These are phyloP conservation scores for Chelmon rostratus DNA, from an alignment of 2,797 vertebrate genomes.

Conservation along the genomic window DNA sequence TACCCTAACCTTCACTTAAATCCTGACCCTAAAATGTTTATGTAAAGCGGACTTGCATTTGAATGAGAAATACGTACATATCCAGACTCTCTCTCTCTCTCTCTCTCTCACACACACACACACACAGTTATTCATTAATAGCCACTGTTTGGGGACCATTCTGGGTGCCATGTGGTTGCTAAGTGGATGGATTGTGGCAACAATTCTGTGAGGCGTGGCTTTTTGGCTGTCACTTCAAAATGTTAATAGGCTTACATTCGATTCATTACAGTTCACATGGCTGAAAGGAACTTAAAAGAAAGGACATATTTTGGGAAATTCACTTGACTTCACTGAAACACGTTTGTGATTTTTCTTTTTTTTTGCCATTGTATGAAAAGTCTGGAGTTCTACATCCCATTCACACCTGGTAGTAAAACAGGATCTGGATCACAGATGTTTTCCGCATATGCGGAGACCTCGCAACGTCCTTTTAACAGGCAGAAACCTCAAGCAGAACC, in stretches of 20 bases:
- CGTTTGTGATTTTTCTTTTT: neutral
- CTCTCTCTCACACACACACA: too few species aligned
- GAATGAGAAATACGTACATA: too few species aligned
- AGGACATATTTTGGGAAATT: neutral
- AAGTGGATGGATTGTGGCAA: conserved; percentile 27
- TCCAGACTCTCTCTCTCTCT: too few species aligned
- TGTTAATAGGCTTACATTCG: neutral
- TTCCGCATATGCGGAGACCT: too few species aligned
- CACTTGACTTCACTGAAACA: too few species aligned
- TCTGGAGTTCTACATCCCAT: neutral
- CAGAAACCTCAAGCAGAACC: too few species aligned
- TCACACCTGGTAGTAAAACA: too few species aligned
- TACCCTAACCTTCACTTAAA: too few species aligned
- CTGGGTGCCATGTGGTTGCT: conserved; percentile 25
- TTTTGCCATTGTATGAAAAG: neutral
- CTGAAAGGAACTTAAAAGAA: neutral
- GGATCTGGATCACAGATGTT: too few species aligned
- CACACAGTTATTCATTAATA: conserved; percentile 21
- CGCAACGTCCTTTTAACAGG: too few species aligned
- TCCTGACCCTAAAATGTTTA: too few species aligned
- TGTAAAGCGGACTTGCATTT: too few species aligned
- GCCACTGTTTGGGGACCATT: conserved; percentile 3
- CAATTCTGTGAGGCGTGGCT: conserved; percentile 1
- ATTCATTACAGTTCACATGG: neutral
- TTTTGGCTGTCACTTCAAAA: conserved; percentile 13